Conservation (phyloP, 1,140 invertebrate species). For the Drosophila micromelanica region DNA sequence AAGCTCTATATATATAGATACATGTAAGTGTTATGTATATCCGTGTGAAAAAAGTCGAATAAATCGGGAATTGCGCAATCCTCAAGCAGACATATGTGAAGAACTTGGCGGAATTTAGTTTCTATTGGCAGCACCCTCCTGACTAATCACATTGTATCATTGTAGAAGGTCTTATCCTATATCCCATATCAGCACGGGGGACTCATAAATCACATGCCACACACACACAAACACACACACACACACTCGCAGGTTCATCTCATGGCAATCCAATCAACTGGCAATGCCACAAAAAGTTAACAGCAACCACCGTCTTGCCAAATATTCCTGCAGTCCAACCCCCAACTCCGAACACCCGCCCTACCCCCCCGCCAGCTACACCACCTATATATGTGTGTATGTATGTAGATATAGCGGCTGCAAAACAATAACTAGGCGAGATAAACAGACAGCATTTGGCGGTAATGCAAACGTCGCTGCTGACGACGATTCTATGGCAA, state of each 20-base stretch:
- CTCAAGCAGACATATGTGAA: not conserved
- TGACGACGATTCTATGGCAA: conserved; percentile 66
- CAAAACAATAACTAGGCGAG: conserved; percentile 74
- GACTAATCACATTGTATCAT: conserved; percentile 75
- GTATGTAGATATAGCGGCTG: conserved; percentile 3
- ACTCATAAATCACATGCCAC: conserved; percentile 75
- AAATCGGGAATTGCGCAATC: conserved; percentile 25
- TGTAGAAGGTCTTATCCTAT: conserved; percentile 50
- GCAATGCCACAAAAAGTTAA: conserved; percentile 72
- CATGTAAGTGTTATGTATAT: not conserved
- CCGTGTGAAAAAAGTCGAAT: conserved; percentile 13
- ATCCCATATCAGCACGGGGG: conserved; percentile 69
- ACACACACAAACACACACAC: conserved; percentile 25
- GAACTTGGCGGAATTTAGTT: not conserved
- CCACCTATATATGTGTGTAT: conserved; percentile 35
- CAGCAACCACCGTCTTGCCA: conserved; percentile 68
- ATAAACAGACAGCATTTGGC: conserved; percentile 78
- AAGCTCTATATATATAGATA: too few relatives aligned
- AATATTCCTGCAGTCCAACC: conserved; percentile 7
- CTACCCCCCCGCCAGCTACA: not conserved
- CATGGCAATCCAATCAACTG: conserved; percentile 82
- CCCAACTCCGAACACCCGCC: not conserved
- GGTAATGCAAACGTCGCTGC: conserved; percentile 71
- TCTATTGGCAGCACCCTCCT: conserved; percentile 33
- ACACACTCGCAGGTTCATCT: conserved; percentile 59